Evolutionary conservation across 1,140 invertebrate species (phyloP).

Genomic region (Chelonus insularis): DNA sequence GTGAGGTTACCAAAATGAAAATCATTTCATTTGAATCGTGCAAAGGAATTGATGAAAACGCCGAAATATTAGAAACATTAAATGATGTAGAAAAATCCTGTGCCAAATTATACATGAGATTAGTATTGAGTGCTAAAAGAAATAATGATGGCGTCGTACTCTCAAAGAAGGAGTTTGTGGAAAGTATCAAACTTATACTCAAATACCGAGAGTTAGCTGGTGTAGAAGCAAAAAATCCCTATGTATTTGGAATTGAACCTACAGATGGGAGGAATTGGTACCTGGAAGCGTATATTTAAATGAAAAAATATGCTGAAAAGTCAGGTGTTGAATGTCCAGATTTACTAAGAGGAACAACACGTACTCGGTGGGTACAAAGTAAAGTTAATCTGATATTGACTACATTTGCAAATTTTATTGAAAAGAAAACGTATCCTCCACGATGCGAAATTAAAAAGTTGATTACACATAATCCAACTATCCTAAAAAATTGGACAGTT

Average conservation of each 20-base stretch:
- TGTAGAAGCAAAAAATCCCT: constrained; percentile 20
- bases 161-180: background rate
- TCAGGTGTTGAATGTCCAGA: constrained; percentile 22
- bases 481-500: no score
- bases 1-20: constrained; percentile 9
- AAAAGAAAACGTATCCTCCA: no score
- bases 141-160: constrained; percentile 7
- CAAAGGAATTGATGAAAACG: constrained; percentile 1
- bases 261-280: constrained; percentile 1
- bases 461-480: no score
- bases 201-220: background rate
- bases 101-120: constrained; percentile 11
- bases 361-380: no score
- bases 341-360: constrained; percentile 19
- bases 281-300: background rate
- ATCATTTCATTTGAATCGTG: constrained; percentile 11
- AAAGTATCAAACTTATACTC: constrained; percentile 7
- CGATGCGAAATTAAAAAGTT: no score
- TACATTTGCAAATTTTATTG: no score
- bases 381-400: no score
- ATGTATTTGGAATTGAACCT: constrained; percentile 24
- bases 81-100: constrained; percentile 2
- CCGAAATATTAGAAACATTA: constrained; percentile 13
- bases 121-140: constrained; percentile 14
- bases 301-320: constrained; percentile 13